phyloP scores from a whole-genome alignment of 2,888 invertebrate species.

The Venustoraphidia nigricollis region DNA sequence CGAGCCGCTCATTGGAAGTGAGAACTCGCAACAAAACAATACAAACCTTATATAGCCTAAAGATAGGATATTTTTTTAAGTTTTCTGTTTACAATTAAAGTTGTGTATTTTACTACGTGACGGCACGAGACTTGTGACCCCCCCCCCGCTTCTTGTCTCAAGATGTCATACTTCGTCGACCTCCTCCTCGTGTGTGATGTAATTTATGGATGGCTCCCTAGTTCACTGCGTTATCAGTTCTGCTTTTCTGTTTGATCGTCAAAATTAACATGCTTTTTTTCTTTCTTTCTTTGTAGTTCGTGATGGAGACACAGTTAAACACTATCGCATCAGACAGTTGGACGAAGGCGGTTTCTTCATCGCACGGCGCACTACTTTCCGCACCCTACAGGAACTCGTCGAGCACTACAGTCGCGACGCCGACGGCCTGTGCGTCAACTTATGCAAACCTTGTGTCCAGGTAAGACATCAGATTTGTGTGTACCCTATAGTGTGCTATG shows the following conservation, averaged over 20 bases:
- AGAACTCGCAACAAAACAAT: no score
- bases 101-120: no score
- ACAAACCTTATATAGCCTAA: no score
- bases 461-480: constrained; percentile 28
- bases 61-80: no score
- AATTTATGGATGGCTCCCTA: no score
- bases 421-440: constrained; percentile 95
- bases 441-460: constrained; percentile 89
- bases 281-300: constrained; percentile 52
- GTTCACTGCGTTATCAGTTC: neutral
- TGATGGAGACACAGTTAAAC: constrained; percentile 98
- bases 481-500: no score
- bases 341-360: constrained; percentile 99
- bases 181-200: no score
- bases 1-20: no score
- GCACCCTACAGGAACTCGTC: constrained; percentile 91
- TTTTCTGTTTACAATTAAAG: no score
- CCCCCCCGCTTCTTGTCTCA: no score
- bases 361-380: constrained; percentile 92
- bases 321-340: constrained; percentile 95
- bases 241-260: neutral
- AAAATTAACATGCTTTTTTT: neutral
- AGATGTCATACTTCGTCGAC: no score
- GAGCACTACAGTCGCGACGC: constrained; percentile 96
- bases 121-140: no score